Base-by-base conservation (phyloP, 2,113 vertebrate species). In the Dromaius novaehollandiae region DNA sequence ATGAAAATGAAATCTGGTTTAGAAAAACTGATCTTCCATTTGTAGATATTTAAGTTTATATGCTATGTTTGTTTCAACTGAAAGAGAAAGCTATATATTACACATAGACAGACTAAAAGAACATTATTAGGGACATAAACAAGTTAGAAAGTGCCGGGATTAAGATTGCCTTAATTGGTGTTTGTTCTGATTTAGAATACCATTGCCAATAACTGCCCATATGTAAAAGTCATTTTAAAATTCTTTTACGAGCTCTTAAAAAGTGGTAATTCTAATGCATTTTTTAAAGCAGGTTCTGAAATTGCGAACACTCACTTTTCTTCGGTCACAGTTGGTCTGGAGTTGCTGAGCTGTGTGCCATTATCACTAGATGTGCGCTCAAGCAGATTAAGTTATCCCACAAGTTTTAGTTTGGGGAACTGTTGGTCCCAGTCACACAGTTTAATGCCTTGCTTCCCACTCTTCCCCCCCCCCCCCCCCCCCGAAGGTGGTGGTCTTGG, bases 301-400 rank as follows among this genome's bases (percentile, higher is more conserved):
- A 19, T 32, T 9, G 7, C 40, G n/a, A 51, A 13, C 2, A 7
- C 15, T 70, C 15, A 0, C 26, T 80, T 64, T 56, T 5, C 34
- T 11, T 40, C 24, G 6, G 61, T 48, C 55, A 46, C 36, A 53
- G 11, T 9, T 21, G 77, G 20, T 15, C 44, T 75, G 82, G 79
- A 81, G 32, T 69, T 65, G 32, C 26, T 0, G 1, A 21, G 7
- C 1, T 64, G 13, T 34, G 14, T 82, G 56, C 25, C 2, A 0
- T 56, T 53, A 17, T 44, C 56, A 36, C 34, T 48, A 19, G 46
- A 48, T 18, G 19, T 48, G 26, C 69, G 28, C 24, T 25, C 12
- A 34, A 8, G 48, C 68, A 36, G 42, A 8, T 15, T 50, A 34
- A 42, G 10, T 22, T 84, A 1, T 34, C 38, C 56, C 28, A 2